Base-by-base conservation (phyloP, 2,888 invertebrate species). In the Cantharis rufa region DNA sequence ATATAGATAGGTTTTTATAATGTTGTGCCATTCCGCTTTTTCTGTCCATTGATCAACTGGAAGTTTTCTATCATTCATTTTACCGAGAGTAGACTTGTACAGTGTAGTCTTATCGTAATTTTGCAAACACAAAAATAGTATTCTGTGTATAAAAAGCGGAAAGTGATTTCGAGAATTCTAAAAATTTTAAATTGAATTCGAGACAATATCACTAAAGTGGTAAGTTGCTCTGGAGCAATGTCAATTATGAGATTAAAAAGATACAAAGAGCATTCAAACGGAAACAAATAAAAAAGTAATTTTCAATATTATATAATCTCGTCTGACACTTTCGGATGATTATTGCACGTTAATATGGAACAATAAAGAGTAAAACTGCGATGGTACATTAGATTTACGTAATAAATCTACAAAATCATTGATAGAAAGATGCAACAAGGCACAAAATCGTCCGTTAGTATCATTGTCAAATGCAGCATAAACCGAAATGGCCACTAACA, bases 401-500 rank as follows among this genome's bases (percentile, higher is more conserved):
- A n/a, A 24, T 32, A 16, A 70, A 61, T 70, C 16, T 48, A 61
- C 70, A 70, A 32, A 70, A 48, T 48, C 48, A 16, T 61, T 24
- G 61, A 71, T 24, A 66, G 18, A 15, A 66, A 70, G 70, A 64
- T 64, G 48, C 70, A 74, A 74, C 74, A 61, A 70, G 70, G 74
- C 66, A 69, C 70, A 64, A 74, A 74, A 69, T 63, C 64, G 64
- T 68, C 28, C 71, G 28, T 62, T 64, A 70, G 69, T 70, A 69
- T 69, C 70, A 18, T 32, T 72, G 74, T 74, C 69, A 69, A 77
- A 77, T 61, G 74, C 74, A 74, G 74, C 72, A 72, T 75, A 74
- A 77, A 77, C 77, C 70, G 69, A 77, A 77, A 74, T 64, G 72
- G 74, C 69, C 72, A 70, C 74, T 70, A 70, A 74, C 72, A 71